These are phyloP conservation scores for Mesorhabditis spiculigera DNA, from an alignment of 2,888 invertebrate genomes.

Conservation along the genomic window DNA sequence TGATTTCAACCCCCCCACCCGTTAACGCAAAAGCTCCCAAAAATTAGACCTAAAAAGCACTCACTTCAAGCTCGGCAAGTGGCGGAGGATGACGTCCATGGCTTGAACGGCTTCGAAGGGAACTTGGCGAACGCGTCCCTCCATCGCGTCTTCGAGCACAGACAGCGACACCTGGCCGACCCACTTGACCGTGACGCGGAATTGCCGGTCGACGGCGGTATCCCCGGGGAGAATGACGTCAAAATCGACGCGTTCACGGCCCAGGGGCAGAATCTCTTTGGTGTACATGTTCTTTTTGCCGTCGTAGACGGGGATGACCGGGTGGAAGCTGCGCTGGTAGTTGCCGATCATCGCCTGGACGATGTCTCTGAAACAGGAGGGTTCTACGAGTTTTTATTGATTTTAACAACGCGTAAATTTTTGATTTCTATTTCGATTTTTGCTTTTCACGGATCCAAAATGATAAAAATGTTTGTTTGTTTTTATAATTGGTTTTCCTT, in stretches of 20 bases:
- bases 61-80: constrained; percentile 92
- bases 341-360: constrained; percentile 54
- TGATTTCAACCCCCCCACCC: background rate
- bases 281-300: constrained; percentile 97
- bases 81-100: constrained; percentile 97
- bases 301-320: constrained; percentile 83
- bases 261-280: constrained; percentile 91
- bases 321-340: constrained; percentile 46
- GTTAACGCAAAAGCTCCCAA: background rate
- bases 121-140: constrained; percentile 85
- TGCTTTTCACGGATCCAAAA: background rate
- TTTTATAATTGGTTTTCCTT: background rate
- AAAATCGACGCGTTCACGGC: constrained; percentile 78
- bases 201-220: constrained; percentile 87
- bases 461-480: background rate
- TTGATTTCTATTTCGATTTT: background rate
- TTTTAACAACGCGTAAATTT: background rate
- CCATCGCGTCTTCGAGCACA: constrained; percentile 92
- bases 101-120: constrained; percentile 91
- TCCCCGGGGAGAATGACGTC: constrained; percentile 89
- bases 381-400: background rate
- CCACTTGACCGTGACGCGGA: constrained; percentile 96
- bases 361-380: constrained; percentile 49
- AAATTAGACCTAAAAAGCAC: background rate
- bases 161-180: constrained; percentile 81